Conservation (phyloP, 2,113 vertebrate species). For the Isichthys henryi region DNA sequence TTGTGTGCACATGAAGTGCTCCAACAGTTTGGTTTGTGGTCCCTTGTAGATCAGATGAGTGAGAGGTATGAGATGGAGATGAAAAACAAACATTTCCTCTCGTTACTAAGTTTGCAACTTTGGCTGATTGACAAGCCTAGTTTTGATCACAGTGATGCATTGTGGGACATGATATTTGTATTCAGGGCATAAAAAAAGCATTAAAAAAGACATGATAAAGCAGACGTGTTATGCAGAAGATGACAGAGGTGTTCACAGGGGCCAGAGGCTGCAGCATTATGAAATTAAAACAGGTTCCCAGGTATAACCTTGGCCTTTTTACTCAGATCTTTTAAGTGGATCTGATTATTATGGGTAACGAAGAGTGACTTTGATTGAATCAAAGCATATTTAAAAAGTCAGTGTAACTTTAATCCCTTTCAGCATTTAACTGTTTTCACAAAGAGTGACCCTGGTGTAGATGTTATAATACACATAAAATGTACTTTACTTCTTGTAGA, state of each 20-base stretch:
- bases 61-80: neutral
- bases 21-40: neutral
- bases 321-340: conserved; percentile 3
- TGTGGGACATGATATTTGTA: neutral
- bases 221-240: neutral
- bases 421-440: neutral
- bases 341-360: conserved; percentile 6
- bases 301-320: neutral
- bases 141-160: neutral
- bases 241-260: neutral
- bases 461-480: conserved; percentile 11
- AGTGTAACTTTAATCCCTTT: conserved; percentile 2
- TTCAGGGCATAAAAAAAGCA: neutral
- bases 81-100: neutral
- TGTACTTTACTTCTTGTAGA: neutral
- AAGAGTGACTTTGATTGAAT: conserved; percentile 23
- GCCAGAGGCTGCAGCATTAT: neutral
- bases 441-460: conserved; percentile 2
- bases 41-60: neutral
- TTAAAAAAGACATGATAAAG: neutral
- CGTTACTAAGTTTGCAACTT: neutral
- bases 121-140: neutral
- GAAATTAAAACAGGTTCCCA: conserved; percentile 6
- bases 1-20: neutral
- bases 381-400: conserved; percentile 25